These are phyloP conservation scores for Diachasmimorpha longicaudata DNA, from an alignment of 1,140 invertebrate genomes.

Conservation along the genomic window DNA sequence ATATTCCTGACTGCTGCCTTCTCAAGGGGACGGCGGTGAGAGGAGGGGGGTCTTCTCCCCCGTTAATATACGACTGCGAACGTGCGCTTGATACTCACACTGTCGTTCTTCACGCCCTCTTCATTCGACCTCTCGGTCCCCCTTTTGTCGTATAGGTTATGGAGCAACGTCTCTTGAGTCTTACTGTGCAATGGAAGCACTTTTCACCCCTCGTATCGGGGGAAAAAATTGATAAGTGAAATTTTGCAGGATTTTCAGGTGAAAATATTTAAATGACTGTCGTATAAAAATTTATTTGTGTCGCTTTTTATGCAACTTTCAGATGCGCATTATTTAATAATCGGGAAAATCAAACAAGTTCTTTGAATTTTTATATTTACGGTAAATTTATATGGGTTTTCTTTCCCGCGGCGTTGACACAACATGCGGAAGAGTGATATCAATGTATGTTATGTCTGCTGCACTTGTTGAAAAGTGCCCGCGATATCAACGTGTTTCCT, in stretches of 20 bases:
- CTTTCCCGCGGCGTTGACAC: not conserved
- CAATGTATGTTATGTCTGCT: not conserved
- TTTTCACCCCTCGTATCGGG: no score
- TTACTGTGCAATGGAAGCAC: no score
- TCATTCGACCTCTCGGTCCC: not conserved
- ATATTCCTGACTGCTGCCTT: slow-evolving; percentile 13
- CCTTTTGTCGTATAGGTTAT: not conserved
- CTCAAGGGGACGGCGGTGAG: not conserved
- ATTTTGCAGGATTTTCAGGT: no score
- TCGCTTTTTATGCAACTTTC: no score
- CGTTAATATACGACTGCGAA: slow-evolving; percentile 41
- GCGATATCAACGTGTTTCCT: slow-evolving; percentile 12
- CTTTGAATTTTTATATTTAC: no score
- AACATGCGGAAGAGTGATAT: not conserved
- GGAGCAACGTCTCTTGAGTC: no score
- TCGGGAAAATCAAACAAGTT: no score
- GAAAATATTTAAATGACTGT: no score
- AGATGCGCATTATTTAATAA: no score
- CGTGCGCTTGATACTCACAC: not conserved
- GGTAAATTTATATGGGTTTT: not conserved
- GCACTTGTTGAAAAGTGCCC: slow-evolving; percentile 7
- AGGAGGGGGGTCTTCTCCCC: not conserved
- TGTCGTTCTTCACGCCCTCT: not conserved
- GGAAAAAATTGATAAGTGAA: no score
- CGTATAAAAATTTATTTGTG: no score